Evolutionary conservation across 2,888 invertebrate genomes (phyloP).

Genomic region (Polyploca ridens): DNA sequence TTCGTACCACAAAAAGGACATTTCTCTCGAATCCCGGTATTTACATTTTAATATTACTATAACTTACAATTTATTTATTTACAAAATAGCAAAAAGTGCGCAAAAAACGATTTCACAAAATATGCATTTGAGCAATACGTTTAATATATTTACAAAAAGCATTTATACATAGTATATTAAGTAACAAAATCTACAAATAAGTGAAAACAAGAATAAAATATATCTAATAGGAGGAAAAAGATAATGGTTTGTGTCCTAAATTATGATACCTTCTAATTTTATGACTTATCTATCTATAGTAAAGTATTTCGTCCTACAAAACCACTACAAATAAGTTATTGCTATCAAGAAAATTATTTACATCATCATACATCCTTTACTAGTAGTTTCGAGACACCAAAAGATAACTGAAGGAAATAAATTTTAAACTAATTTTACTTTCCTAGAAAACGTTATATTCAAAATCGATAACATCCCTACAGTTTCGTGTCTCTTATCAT

Average conservation of each 20-base stretch:
- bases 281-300: conserved; percentile 32
- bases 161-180: conserved; percentile 59
- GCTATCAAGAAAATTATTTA: conserved; percentile 68
- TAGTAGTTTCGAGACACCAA: conserved; percentile 62
- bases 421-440: conserved; percentile 26
- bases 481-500: conserved; percentile 60
- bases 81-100: conserved; percentile 83
- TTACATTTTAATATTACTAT: conserved; percentile 46
- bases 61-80: conserved; percentile 67
- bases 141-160: conserved; percentile 80
- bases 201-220: conserved; percentile 21
- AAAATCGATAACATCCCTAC: conserved; percentile 56
- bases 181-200: conserved; percentile 28
- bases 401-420: conserved; percentile 60
- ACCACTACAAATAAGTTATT: conserved; percentile 66
- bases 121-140: conserved; percentile 84
- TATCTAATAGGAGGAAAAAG: conserved; percentile 13
- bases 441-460: conserved; percentile 19
- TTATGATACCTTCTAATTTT: conserved; percentile 21
- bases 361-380: conserved; percentile 52
- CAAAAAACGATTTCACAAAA: conserved; percentile 83
- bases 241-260: conserved; percentile 28
- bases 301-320: conserved; percentile 50
- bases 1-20: conserved; percentile 46
- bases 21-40: conserved; percentile 68